phyloP scores from a whole-genome alignment of 2,113 vertebrate species.

The Neotoma lepida region DNA sequence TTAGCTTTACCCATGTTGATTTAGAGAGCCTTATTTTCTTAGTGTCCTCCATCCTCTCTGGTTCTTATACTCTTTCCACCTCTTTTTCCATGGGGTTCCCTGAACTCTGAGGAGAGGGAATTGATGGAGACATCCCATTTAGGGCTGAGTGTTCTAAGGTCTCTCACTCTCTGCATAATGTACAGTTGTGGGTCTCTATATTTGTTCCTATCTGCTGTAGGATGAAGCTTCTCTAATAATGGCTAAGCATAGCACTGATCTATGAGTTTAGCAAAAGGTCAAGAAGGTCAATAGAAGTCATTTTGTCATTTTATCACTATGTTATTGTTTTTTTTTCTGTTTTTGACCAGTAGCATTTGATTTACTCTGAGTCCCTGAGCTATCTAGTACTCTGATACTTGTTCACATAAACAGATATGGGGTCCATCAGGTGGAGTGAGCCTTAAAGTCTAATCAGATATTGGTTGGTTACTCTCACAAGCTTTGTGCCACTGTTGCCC shows the following conservation, averaged over 20 bases:
- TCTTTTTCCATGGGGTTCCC: neutral
- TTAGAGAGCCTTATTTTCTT: neutral
- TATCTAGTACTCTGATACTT: neutral
- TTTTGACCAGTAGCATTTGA: neutral
- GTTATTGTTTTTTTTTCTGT: neutral
- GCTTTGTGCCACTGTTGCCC: neutral
- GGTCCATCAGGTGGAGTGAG: neutral
- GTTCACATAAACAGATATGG: neutral
- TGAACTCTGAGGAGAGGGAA: neutral
- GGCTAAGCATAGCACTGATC: neutral
- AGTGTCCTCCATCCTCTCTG: neutral
- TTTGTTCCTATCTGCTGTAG: neutral
- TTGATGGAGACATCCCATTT: neutral
- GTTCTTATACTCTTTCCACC: neutral
- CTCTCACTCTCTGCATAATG: neutral
- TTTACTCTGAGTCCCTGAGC: neutral
- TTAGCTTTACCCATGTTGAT: neutral
- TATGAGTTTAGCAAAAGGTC: neutral
- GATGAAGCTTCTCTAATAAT: neutral
- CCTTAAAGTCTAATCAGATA: neutral
- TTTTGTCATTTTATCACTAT: neutral
- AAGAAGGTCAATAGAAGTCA: neutral
- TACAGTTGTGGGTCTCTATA: neutral
- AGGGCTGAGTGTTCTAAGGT: neutral
- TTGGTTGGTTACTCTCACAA: neutral